Conservation (phyloP, 2,113 vertebrate genomes). For the Thalassarche chlororhynchos region DNA sequence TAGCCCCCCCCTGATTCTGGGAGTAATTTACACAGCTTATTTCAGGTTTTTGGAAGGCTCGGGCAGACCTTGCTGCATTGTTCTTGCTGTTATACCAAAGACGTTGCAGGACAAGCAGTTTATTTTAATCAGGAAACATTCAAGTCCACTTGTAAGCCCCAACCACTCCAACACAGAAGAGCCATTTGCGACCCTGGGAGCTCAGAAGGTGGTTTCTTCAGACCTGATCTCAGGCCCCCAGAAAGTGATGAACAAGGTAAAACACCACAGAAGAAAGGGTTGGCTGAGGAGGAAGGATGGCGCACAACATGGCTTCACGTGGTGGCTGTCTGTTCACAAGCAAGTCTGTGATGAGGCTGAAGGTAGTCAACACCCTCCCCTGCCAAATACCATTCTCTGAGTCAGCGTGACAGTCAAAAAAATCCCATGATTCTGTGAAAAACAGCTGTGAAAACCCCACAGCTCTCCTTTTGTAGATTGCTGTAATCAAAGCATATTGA, state of each 20-base stretch:
- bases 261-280: background rate
- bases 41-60: background rate
- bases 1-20: too few species aligned
- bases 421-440: background rate
- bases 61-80: background rate
- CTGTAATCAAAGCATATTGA: background rate
- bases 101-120: background rate
- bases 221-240: background rate
- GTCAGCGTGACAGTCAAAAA: background rate
- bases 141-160: background rate
- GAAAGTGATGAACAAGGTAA: background rate
- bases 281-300: background rate
- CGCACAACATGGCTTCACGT: fast-evolving
- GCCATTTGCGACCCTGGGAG: background rate
- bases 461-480: background rate
- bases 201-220: background rate
- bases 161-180: background rate
- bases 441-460: background rate
- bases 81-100: background rate
- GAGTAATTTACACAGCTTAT: background rate
- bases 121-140: background rate
- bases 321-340: background rate
- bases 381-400: background rate
- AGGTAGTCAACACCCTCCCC: background rate
- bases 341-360: background rate